Base-by-base conservation (phyloP, 2,797 vertebrate genomes). In the Hypotaenidia philippensis region DNA sequence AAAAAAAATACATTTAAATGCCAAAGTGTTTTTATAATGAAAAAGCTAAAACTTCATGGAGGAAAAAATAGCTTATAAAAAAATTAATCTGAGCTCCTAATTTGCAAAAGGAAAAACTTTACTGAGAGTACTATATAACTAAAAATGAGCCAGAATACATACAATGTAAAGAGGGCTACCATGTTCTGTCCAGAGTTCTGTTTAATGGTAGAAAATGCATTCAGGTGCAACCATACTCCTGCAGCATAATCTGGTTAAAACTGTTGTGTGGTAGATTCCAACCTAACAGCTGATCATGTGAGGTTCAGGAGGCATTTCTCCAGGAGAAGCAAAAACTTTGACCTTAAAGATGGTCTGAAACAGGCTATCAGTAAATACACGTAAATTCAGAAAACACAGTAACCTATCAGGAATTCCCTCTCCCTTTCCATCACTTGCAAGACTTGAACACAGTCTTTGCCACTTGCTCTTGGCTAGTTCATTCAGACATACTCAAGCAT, bases 11-110 rank as follows among this genome's bases (percentile, higher is more conserved):
- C 0, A 92, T 38, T 47, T 68, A 89, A 94, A 92, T 27, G 21
- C 9, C 45, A 95, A 66, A 38, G 68, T 10, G 2, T 0, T 5
- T 65, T 47, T 68, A 38, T 9, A 56, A 75, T 44, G 61, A 76
- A 60, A 59, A 70, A 44, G 9, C 12, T 66, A 31, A 61, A 70
- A 69, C 17, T 65, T 83, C 11, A 56, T 55, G 34, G 6, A 55
- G 41, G 16, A 88, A 72, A 88, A 75, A 96, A 69, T 75, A 56
- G 53, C 77, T 89, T 76, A 70, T 79, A 90, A 81, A 88, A 85
- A 49, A 79, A 75, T 47, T 63, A 38, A 59, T 72, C 66, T 86
- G 44, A 79, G 17, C 3, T 61, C 91, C 27, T 68, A 83, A 75
- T 68, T 44, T 84, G 36, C 29, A 72, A 89, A 63, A 57, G 23